Evolutionary conservation across 2,888 invertebrate species (phyloP), one percentile per base, ranked within the genome.

Genomic region (Tenthredo notha): DNA sequence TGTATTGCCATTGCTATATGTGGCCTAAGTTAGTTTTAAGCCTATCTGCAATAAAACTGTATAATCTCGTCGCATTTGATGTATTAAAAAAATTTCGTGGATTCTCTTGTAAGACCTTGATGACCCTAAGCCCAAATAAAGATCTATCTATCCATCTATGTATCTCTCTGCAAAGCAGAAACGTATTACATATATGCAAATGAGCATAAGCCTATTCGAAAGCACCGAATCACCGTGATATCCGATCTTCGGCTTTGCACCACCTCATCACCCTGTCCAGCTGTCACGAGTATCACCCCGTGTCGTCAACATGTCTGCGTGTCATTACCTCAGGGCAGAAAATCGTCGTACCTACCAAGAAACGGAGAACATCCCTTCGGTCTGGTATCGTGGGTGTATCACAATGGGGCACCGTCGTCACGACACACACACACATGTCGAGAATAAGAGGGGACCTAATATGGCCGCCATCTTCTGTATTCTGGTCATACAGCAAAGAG

Each of bases 401-500:
- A 83, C 83, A 83, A 83, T 70, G 83, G 83, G 50, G 47, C 65
- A 83, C 83, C 33, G 80, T 80, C 61, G 47, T 47, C 65, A 67
- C 83, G 80, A 61, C 80, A 40, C 61, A 80, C 25, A 80, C 80
- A 80, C 80, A 61, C 80, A 61, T 37, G 80, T 61, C 33, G 80
- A 10, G 4, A 18, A 18, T 29, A 47, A 83, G 83, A 83, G 87
- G 87, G 89, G 86, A 86, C 88, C 89, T 89, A 92, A 92, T 89
- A 93, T 92, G 92, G 93, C 92, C 88, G 92, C 92, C 92, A 90
- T 91, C 91, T 91, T 93, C 90, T 90, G 92, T 92, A 92, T 93
- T 93, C 92, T 89, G 89, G 90, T 91, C 93, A 90, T 92, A 90
- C 83, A 47, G 43, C 43, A 89, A 86, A 85, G 89, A 88, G 85